These are phyloP conservation scores for Heterohyrax brucei DNA, from an alignment of 2,797 vertebrate species.

Conservation along the genomic window DNA sequence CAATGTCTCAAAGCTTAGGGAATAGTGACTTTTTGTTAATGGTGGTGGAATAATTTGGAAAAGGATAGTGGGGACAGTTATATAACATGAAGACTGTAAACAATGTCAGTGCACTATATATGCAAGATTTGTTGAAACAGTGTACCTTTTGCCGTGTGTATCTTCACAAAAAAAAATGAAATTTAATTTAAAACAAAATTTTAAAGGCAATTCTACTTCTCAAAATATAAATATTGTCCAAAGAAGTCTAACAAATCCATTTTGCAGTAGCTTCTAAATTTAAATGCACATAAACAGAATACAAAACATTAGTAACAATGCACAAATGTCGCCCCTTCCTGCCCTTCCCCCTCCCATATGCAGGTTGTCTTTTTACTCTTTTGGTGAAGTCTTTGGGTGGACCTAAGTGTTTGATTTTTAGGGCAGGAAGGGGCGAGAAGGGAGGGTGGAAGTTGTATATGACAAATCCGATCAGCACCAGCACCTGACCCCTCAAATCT, in stretches of 20 bases:
- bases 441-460: too few species aligned
- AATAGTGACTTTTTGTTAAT: not conserved
- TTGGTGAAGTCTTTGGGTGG: too few species aligned
- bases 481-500: too few species aligned
- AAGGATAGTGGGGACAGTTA: not conserved
- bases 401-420: too few species aligned
- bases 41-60: not conserved
- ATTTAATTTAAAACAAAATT: not conserved
- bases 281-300: not conserved
- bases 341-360: too few species aligned
- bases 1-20: not conserved
- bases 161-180: not conserved
- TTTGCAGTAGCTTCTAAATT: conserved; percentile 67
- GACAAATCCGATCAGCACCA: too few species aligned
- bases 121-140: not conserved
- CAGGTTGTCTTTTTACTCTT: too few species aligned
- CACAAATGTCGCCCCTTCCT: too few species aligned
- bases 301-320: too few species aligned
- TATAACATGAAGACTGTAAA: not conserved
- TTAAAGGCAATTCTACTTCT: conserved; percentile 39
- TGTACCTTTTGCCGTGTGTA: not conserved
- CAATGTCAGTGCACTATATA: not conserved
- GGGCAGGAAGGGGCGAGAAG: too few species aligned
- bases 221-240: conserved; percentile 47
- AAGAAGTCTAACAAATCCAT: conserved; percentile 74